These are phyloP conservation scores for Passer domesticus DNA, from an alignment of 2,113 vertebrate species.

Conservation along the genomic window DNA sequence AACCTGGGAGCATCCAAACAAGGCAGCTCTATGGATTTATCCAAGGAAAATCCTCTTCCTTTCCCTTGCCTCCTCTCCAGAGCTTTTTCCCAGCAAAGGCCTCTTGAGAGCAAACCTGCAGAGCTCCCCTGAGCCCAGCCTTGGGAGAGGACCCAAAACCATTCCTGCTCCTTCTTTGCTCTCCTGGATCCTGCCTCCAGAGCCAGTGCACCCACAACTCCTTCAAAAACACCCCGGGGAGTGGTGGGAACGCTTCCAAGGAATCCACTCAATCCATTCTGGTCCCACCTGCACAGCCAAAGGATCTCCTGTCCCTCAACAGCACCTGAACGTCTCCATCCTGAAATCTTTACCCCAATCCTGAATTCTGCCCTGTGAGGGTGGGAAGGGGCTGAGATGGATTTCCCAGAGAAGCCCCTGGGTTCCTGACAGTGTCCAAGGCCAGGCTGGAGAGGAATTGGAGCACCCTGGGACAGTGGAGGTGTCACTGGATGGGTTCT, in stretches of 20 bases:
- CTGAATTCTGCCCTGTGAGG: not conserved
- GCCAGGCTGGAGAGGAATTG: not conserved
- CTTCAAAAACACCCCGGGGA: accelerated
- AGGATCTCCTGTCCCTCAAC: not conserved
- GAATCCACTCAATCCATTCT: accelerated
- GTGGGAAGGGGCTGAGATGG: not conserved
- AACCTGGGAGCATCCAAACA: not conserved
- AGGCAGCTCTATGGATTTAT: not conserved
- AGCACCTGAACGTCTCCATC: not conserved
- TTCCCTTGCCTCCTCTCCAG: not conserved
- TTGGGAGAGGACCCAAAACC: no score
- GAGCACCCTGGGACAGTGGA: accelerated
- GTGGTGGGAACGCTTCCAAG: not conserved
- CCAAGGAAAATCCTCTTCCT: not conserved
- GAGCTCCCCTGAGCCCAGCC: not conserved
- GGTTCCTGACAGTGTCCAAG: not conserved
- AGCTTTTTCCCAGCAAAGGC: not conserved
- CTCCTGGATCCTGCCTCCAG: not conserved
- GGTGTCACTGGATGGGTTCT: not conserved
- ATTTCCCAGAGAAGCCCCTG: not conserved
- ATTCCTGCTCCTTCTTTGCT: not conserved
- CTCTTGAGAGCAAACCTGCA: not conserved
- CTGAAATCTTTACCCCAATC: not conserved
- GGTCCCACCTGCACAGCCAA: not conserved
- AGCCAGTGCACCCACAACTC: not conserved